Percentiles rank a stretch among this genome's conserved stretches.
These are phyloP conservation scores for Branchipolynoe longqiensis DNA, from an alignment of 2,888 invertebrate genomes.

Conservation along the genomic window DNA sequence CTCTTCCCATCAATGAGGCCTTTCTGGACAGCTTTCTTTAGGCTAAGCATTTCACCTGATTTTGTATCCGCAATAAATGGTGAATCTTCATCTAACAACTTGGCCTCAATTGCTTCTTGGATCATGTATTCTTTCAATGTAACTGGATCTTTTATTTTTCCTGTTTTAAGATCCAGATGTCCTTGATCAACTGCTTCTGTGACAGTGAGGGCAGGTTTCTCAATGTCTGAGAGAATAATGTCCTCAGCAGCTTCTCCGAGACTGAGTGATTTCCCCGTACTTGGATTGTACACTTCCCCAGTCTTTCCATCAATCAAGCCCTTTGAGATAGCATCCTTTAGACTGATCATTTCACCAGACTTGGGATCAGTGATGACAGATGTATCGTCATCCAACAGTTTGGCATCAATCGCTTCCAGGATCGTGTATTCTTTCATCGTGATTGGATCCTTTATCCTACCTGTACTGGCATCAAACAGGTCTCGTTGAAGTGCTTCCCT, in stretches of 20 bases:
- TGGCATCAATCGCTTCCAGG: neutral
- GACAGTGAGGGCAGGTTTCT: slow-evolving; percentile 86
- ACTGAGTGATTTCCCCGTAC: too few relatives aligned
- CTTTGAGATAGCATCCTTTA: neutral
- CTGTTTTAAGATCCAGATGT: slow-evolving; percentile 84
- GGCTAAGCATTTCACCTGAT: slow-evolving; percentile 88
- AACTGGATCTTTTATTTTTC: slow-evolving; percentile 71
- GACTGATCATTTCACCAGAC: neutral
- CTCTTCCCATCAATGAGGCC: neutral
- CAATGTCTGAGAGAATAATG: too few relatives aligned
- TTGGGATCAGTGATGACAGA: neutral
- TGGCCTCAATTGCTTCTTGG: slow-evolving; percentile 85
- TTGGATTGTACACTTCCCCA: slow-evolving; percentile 53
- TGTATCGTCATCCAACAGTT: neutral
- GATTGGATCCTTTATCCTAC: slow-evolving; percentile 79
- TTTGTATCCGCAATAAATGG: slow-evolving; percentile 83
- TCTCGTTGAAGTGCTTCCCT: slow-evolving; percentile 35
- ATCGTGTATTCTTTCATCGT: neutral
- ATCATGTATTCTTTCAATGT: slow-evolving; percentile 78
- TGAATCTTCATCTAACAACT: slow-evolving; percentile 85
- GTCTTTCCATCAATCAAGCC: slow-evolving; percentile 17
- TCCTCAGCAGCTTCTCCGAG: too few relatives aligned
- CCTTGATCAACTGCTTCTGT: slow-evolving; percentile 84
- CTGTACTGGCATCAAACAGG: slow-evolving; percentile 79
- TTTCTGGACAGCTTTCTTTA: slow-evolving; percentile 86